Conservation (phyloP, 1,140 invertebrate genomes). For the Drosophila pseudoobscura region DNA sequence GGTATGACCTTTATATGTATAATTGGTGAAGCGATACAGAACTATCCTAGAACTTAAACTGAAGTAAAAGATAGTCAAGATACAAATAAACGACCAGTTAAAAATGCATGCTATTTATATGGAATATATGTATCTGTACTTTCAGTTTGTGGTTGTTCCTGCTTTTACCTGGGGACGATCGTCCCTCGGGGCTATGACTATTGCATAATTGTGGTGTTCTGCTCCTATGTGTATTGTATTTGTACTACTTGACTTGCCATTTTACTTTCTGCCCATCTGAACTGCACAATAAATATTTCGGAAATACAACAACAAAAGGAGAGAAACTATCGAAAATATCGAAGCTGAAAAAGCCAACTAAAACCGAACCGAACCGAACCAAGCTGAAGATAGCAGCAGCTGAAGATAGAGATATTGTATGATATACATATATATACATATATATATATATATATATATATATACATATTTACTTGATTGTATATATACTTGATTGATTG, state of each 20-base stretch:
- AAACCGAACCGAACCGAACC: conserved; percentile 27
- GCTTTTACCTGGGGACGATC: no score
- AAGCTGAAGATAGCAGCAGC: conserved; percentile 22
- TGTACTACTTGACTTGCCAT: conserved; percentile 73
- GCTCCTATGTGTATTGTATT: conserved; percentile 49
- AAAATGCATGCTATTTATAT: no score
- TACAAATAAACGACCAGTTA: no score
- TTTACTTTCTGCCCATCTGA: conserved; percentile 83
- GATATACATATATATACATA: conserved; percentile 35
- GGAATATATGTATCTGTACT: no score
- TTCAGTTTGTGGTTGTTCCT: no score
- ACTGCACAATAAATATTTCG: conserved; percentile 65
- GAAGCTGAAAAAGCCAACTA: conserved; percentile 11
- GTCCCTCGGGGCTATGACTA: conserved; percentile 4
- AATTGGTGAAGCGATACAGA: no score
- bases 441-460: conserved; percentile 25
- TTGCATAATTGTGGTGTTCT: conserved; percentile 32
- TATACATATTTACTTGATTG: conserved; percentile 9
- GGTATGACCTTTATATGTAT: no score
- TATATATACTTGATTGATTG: conserved; percentile 68
- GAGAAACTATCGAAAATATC: conserved; percentile 18
- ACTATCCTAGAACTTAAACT: no score
- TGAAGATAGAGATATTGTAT: conserved; percentile 26
- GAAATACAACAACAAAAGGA: conserved; percentile 56
- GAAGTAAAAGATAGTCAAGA: no score